Evolutionary conservation across 2,797 vertebrate species (phyloP).

Genomic region (Bovichtus diacanthus): DNA sequence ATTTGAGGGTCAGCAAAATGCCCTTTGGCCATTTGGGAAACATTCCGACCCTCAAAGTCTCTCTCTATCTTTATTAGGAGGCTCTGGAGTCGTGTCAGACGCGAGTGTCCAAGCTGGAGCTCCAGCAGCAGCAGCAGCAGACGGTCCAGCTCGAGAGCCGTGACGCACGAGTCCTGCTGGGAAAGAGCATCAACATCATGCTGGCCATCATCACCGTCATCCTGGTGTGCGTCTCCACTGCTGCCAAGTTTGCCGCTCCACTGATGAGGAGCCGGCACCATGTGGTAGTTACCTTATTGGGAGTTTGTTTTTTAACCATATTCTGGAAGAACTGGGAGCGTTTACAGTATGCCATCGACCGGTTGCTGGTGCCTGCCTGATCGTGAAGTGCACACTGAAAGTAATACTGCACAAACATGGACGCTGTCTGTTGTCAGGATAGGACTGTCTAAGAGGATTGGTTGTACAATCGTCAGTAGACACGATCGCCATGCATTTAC

Average conservation of each 20-base stretch:
- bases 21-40: conserved; percentile 2
- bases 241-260: conserved; percentile 94
- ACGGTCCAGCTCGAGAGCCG: conserved; percentile 94
- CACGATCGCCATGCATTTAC: conserved; percentile 29
- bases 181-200: conserved; percentile 97
- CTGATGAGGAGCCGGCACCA: conserved; percentile 94
- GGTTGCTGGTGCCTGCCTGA: conserved; percentile 89
- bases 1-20: conserved; percentile 35
- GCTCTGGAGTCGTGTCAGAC: conserved; percentile 97
- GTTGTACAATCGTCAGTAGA: conserved; percentile 79
- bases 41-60: neutral
- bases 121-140: conserved; percentile 95
- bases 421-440: conserved; percentile 39
- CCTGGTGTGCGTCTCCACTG: conserved; percentile 96
- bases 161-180: conserved; percentile 91
- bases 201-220: conserved; percentile 96
- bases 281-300: conserved; percentile 88
- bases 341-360: conserved; percentile 84
- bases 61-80: conserved; percentile 83
- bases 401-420: conserved; percentile 6
- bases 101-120: conserved; percentile 94
- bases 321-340: conserved; percentile 97
- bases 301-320: conserved; percentile 89
- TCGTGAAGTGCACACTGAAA: conserved; percentile 1
- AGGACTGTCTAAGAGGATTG: conserved; percentile 70